Evolutionary conservation across 1,140 invertebrate genomes (phyloP), one percentile per base, ranked within the genome.

Genomic region (Linepithema humile): DNA sequence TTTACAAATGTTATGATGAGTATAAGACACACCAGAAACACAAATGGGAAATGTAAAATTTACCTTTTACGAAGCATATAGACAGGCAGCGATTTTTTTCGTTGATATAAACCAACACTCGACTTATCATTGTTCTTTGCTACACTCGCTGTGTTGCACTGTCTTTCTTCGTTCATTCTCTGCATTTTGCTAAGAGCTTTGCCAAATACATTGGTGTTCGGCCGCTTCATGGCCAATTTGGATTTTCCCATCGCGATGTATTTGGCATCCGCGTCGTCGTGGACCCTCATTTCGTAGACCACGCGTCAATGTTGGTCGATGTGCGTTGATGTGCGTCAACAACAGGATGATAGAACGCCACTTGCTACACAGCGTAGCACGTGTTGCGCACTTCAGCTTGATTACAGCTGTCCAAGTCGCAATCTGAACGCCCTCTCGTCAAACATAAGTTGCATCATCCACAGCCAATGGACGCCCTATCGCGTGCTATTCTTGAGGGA

Each of bases 11-110:
- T 9, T n/a, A 60, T 60, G 17, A 12, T 6, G 12, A 29, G 35
- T 26, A 26, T 6, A 20, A 5, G 15, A 62, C 6, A 57, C 55
- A 26, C 6, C 5, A 69, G 26, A 72, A 23, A 45, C 43, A 53
- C n/a, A 70, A 50, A 35, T 35, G 23, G 55, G 59, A 64, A 35
- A 35, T 35, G 23, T 53, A 55, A 64, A 35, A 83, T 89, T 83
- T 86, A 94, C 94, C 88, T 91, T 88, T 95, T 95, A 43, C 94
- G 91, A 43, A 95, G 92, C 50, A 90, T 92, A 78, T 94, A 95
- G 40, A 95, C 94, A 3, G 95, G 95, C 62, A 96, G 87, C n/a
- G 92, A 92, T 84, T 94, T 94, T 75, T 93, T 90, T 69, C 95
- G 95, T 72, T 95, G 94, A 72, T 95, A 94, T 23, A 95, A 87